Base-by-base conservation (phyloP, 2,113 vertebrate species). In the Bubo bubo region DNA sequence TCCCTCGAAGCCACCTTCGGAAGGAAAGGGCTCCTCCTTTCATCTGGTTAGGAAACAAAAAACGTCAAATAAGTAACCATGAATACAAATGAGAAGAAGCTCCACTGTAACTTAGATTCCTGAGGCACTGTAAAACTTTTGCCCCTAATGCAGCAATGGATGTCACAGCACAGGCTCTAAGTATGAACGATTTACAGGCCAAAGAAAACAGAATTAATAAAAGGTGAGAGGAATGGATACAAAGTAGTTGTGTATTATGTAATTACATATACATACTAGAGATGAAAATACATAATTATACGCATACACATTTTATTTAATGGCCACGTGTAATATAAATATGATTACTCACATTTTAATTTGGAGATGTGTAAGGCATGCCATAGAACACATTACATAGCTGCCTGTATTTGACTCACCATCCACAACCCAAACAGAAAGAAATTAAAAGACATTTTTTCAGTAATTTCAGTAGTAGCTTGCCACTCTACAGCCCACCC, bases 1-100 rank as follows among this genome's bases (percentile, higher is more conserved):
- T 90, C 9, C 99, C 98, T 8, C 98, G 97, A 71, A 99, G 91
- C 99, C 99, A 99, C 23, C 98, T 98, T 9, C 97, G 98, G 50
- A 99, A 96, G 35, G 97, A 98, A 76, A 98, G 97, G 71, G 98
- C 94, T 67, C 99, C 98, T 39, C 98, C 98, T 96, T 98, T 99
- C 94, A 99, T 94, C 99, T 99, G 98, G 30, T 47, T 22, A 39
- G 47, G 77, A 94, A 76, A 86, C 24, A 88, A 20, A 79, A 47
- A 50, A 16, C 0, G 3, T 0, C 59, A 73, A 6, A 3, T 43
- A 10, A 50, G 21, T 5, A 14, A 34, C 7, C 47, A 24, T 4
- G 7, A 64, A n/a, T 1, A 35, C 9, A 41, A 11, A 41, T 1
- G 4, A 91, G 13, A 28, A 49, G 47, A 3, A 49, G 21, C 6